Evolutionary conservation across 2,797 vertebrate species (phyloP).

Genomic region (Darevskia nairensis): DNA sequence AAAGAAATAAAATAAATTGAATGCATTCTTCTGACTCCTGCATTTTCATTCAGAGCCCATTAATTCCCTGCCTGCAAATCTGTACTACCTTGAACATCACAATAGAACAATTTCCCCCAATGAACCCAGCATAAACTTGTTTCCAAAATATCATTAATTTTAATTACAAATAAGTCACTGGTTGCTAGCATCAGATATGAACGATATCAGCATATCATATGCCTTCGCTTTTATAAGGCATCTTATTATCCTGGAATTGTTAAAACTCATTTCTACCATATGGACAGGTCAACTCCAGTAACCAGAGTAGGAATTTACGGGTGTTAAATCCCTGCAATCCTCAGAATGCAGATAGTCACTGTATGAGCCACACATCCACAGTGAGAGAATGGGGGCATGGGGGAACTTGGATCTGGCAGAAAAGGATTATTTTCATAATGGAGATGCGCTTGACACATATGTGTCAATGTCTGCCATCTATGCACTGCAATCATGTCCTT

Average conservation of each 20-base stretch:
- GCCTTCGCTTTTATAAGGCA: not conserved
- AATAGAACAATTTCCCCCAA: not conserved
- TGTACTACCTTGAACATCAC: not conserved
- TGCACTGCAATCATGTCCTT: not conserved
- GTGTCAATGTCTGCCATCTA: not conserved
- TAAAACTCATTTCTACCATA: not conserved
- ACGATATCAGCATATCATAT: not conserved
- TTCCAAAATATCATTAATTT: not conserved
- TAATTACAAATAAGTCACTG: slow-evolving; percentile 4
- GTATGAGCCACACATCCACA: not conserved
- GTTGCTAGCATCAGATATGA: not conserved
- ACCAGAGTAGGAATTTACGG: not conserved
- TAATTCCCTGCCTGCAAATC: not conserved
- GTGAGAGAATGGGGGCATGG: not conserved
- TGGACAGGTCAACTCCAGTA: not conserved
- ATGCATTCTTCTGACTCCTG: not conserved
- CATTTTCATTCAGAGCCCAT: not conserved
- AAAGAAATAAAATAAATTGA: slow-evolving; percentile 27
- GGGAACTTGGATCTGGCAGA: not conserved
- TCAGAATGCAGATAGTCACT: not conserved
- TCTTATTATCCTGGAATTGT: too few species aligned
- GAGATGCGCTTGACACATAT: too few species aligned
- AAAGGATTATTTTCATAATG: not conserved
- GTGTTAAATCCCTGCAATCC: not conserved
- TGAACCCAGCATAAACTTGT: not conserved